These are phyloP conservation scores for Phenganax stokvisi DNA, from an alignment of 92 coral and sea anemone genomes.

Conservation along the genomic window DNA sequence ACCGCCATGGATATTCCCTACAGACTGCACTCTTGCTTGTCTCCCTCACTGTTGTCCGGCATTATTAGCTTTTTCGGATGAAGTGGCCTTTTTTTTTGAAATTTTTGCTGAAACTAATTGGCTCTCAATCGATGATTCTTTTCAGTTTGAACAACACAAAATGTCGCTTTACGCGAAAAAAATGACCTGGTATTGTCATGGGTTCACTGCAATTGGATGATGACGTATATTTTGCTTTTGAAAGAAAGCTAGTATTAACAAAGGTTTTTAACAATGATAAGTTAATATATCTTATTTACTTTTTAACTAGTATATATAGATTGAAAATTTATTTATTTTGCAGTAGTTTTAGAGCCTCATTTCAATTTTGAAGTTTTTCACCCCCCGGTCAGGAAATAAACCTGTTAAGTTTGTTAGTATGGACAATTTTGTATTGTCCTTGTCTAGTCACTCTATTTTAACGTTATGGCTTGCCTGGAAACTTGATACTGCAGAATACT, in stretches of 20 bases:
- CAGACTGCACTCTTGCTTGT: too few relatives aligned
- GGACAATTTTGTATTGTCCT: neutral
- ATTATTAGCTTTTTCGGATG: too few relatives aligned
- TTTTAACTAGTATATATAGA: slow-evolving; percentile 23
- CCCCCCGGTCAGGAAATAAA: slow-evolving; percentile 8
- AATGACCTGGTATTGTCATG: too few relatives aligned
- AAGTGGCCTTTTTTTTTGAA: too few relatives aligned
- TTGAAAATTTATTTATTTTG: slow-evolving; percentile 15
- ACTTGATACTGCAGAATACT: slow-evolving; percentile 1
- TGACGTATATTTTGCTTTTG: too few relatives aligned
- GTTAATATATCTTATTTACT: slow-evolving; percentile 17
- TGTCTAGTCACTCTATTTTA: neutral
- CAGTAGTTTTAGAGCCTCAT: neutral
- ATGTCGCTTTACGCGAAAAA: too few relatives aligned
- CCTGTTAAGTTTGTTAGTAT: neutral
- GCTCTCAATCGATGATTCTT: too few relatives aligned
- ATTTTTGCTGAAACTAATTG: too few relatives aligned
- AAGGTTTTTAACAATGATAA: slow-evolving; percentile 13
- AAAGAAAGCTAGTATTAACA: neutral
- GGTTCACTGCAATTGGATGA: too few relatives aligned
- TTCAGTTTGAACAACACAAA: too few relatives aligned
- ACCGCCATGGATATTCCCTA: too few relatives aligned
- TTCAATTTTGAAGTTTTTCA: neutral
- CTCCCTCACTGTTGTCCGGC: too few relatives aligned
- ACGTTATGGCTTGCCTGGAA: neutral